Percentiles rank a stretch among this genome's conserved stretches.
Evolutionary conservation across 2,797 vertebrate species (phyloP).

Genomic region (Chromis chromis): DNA sequence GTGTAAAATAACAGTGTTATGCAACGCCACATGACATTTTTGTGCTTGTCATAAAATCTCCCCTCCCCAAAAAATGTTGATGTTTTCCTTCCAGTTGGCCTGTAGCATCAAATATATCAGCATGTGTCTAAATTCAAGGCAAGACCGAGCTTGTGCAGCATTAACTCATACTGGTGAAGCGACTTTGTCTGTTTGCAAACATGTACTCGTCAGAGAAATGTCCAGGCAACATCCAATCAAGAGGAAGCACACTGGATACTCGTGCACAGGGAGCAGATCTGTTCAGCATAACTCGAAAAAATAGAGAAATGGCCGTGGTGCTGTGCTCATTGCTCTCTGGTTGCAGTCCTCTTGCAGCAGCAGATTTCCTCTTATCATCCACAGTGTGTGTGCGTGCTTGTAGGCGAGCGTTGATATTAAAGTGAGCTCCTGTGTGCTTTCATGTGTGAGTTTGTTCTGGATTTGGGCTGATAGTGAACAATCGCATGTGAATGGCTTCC

Average conservation of each 20-base stretch:
- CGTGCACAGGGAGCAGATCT: background rate
- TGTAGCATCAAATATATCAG: background rate
- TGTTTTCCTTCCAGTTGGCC: slow-evolving; percentile 2
- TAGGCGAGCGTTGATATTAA: slow-evolving; percentile 28
- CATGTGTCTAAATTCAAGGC: slow-evolving; percentile 4
- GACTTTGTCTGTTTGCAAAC: too few relatives aligned
- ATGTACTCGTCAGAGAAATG: too few relatives aligned
- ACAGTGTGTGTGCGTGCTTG: slow-evolving; percentile 22
- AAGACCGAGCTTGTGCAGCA: slow-evolving; percentile 11
- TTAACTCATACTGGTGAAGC: background rate
- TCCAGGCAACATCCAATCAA: slow-evolving; percentile 5
- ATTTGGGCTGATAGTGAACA: slow-evolving; percentile 59
- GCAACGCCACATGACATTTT: slow-evolving; percentile 40
- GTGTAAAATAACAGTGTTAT: slow-evolving; percentile 32
- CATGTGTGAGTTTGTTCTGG: slow-evolving; percentile 48
- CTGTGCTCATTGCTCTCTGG: slow-evolving; percentile 35
- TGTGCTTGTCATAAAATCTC: slow-evolving; percentile 15
- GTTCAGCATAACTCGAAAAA: background rate
- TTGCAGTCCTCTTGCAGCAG: slow-evolving; percentile 57
- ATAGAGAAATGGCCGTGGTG: background rate
- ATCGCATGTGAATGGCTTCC: slow-evolving; percentile 59
- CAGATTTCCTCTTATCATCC: slow-evolving; percentile 41
- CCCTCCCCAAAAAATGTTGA: background rate
- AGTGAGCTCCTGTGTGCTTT: slow-evolving; percentile 38
- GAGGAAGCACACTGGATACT: slow-evolving; percentile 1